Conservation (phyloP, 2,113 vertebrate genomes). For the Xiphias gladius region DNA sequence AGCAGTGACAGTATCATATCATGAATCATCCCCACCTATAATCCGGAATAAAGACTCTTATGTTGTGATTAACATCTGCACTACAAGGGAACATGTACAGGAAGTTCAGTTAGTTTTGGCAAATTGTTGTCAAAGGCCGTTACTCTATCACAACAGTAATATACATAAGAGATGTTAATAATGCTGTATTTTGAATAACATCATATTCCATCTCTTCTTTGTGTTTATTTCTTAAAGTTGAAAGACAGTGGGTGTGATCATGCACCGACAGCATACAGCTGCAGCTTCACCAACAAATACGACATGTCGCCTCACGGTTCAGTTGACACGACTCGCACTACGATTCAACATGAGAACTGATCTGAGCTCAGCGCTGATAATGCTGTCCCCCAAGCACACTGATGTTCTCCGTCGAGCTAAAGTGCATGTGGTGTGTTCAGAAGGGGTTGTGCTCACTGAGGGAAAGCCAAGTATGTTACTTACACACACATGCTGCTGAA, state of each 20-base stretch:
- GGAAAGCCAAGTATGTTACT: not conserved
- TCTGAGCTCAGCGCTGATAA: constrained; percentile 31
- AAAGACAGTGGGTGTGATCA: not conserved
- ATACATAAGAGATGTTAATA: not conserved
- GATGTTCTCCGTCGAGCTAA: not conserved
- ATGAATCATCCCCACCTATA: too few relatives aligned
- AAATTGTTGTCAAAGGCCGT: too few relatives aligned
- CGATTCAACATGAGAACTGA: constrained; percentile 10
- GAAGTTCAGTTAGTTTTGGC: too few relatives aligned
- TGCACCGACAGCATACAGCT: constrained; percentile 1
- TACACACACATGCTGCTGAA: constrained; percentile 3
- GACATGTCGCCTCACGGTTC: constrained; percentile 6
- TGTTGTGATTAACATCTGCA: too few relatives aligned
- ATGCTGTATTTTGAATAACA: not conserved
- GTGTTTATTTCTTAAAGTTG: not conserved
- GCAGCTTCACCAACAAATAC: constrained; percentile 3
- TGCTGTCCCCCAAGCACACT: not conserved
- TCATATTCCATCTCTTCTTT: not conserved
- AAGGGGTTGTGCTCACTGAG: constrained; percentile 1
- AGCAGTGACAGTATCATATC: too few relatives aligned
- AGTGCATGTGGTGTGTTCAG: not conserved
- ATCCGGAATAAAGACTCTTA: too few relatives aligned
- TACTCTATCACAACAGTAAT: not conserved
- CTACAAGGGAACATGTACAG: too few relatives aligned
- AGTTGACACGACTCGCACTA: not conserved